These are phyloP conservation scores for Oenanthe melanoleuca DNA, from an alignment of 2,113 vertebrate species.

Conservation along the genomic window DNA sequence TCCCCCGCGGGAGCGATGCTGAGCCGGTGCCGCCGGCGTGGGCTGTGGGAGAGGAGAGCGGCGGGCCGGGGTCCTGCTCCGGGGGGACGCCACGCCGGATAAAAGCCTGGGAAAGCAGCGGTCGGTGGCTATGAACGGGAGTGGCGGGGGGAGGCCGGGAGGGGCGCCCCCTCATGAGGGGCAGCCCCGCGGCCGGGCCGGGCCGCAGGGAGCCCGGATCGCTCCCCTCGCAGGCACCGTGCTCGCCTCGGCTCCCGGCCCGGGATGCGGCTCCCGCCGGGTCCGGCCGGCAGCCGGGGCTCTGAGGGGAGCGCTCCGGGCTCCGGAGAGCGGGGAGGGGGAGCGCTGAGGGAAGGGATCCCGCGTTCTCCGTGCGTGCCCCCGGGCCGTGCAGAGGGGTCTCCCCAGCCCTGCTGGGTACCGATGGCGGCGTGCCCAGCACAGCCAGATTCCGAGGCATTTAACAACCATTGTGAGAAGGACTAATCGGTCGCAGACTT, in stretches of 20 bases:
- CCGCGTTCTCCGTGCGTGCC: neutral
- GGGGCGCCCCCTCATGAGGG: neutral
- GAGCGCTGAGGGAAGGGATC: neutral
- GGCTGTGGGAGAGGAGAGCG: neutral
- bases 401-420: neutral
- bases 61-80: neutral
- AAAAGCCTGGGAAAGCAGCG: neutral
- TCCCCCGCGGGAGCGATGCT: neutral
- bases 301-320: neutral
- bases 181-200: neutral
- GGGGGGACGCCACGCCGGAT: no score
- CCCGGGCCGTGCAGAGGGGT: neutral
- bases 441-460: neutral
- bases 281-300: neutral
- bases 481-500: neutral
- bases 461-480: neutral
- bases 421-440: neutral
- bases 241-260: neutral
- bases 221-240: neutral
- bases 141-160: neutral
- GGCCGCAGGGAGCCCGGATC: neutral
- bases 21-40: neutral
- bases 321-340: fast-evolving
- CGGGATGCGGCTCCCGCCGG: neutral
- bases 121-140: neutral